These are phyloP conservation scores for Spizaetus ornatus DNA, from an alignment of 2,113 vertebrate genomes.

Conservation along the genomic window DNA sequence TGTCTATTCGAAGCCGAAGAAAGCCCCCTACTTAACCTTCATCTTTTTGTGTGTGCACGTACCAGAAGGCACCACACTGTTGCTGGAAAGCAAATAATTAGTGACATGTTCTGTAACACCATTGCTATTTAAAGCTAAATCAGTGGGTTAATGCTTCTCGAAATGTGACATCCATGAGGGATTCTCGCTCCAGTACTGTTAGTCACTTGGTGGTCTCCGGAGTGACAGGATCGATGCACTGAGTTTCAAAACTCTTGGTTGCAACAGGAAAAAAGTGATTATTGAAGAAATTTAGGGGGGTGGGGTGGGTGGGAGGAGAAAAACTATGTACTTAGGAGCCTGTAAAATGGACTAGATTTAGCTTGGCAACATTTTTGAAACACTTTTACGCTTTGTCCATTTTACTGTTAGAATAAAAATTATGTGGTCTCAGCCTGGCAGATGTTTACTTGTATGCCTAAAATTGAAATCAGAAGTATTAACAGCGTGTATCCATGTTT, in stretches of 20 bases:
- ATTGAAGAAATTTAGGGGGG: neutral
- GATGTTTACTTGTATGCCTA: neutral
- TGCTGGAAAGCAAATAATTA: constrained; percentile 69
- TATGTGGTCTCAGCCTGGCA: neutral
- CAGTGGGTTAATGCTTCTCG: constrained; percentile 62
- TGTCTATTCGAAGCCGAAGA: constrained; percentile 55
- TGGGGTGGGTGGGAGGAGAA: neutral
- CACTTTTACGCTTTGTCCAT: neutral
- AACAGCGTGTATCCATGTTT: neutral
- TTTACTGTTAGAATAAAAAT: neutral
- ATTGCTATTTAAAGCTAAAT: constrained; percentile 62
- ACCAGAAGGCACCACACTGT: constrained; percentile 67
- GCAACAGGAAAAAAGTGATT: constrained; percentile 6
- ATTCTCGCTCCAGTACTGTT: constrained; percentile 10
- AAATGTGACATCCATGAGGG: constrained; percentile 58
- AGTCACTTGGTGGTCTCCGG: constrained; percentile 52
- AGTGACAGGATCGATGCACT: constrained; percentile 28
- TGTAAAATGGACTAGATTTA: neutral
- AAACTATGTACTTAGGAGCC: neutral
- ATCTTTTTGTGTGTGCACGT: constrained; percentile 58
- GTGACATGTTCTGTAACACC: constrained; percentile 65
- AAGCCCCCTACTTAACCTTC: constrained; percentile 67
- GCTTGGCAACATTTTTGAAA: neutral
- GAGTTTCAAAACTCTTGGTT: constrained; percentile 17
- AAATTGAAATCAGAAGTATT: neutral